Evolutionary conservation across 2,113 vertebrate genomes (phyloP).

Genomic region (Rafetus swinhoei): DNA sequence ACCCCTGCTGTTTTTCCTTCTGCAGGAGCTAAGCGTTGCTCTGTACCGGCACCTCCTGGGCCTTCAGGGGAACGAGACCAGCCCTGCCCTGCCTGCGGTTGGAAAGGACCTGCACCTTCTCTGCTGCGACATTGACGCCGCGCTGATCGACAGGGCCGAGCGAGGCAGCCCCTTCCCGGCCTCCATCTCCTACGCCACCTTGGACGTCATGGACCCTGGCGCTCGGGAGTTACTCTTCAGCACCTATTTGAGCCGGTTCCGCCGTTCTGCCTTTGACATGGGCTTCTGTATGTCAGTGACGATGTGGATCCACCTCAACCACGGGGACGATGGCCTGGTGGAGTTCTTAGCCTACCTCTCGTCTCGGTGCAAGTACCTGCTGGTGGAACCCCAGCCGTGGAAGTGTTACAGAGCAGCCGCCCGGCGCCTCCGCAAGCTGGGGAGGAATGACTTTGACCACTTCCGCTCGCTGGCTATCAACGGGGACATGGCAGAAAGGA

Average conservation of each 20-base stretch:
- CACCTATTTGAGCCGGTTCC: slow-evolving; percentile 79
- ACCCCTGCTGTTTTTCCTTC: slow-evolving; percentile 20
- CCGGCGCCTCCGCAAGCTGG: slow-evolving; percentile 88
- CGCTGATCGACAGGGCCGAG: slow-evolving; percentile 83
- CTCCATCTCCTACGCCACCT: slow-evolving; percentile 83
- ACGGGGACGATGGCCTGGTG: slow-evolving; percentile 86
- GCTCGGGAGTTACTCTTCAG: slow-evolving; percentile 68
- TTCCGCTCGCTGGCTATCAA: slow-evolving; percentile 85
- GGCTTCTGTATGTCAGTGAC: slow-evolving; percentile 91
- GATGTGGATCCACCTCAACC: slow-evolving; percentile 97
- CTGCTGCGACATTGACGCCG: slow-evolving; percentile 91
- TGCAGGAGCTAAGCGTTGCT: slow-evolving; percentile 91
- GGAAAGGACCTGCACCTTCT: slow-evolving; percentile 80
- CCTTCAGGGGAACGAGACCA: slow-evolving; percentile 29
- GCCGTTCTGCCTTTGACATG: slow-evolving; percentile 84
- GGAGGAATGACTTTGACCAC: slow-evolving; percentile 88
- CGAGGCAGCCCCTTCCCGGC: slow-evolving; percentile 83
- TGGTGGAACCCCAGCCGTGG: slow-evolving; percentile 95
- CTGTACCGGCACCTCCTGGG: slow-evolving; percentile 87
- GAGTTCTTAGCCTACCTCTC: slow-evolving; percentile 85
- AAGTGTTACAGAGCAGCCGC: slow-evolving; percentile 93
- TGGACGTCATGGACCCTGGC: slow-evolving; percentile 86
- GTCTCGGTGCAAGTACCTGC: slow-evolving; percentile 81
- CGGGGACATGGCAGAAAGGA: slow-evolving; percentile 82
- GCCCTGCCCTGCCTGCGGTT: neutral